phyloP scores from a whole-genome alignment of 2,797 vertebrate species.

The Urocyon cinereoargenteus region DNA sequence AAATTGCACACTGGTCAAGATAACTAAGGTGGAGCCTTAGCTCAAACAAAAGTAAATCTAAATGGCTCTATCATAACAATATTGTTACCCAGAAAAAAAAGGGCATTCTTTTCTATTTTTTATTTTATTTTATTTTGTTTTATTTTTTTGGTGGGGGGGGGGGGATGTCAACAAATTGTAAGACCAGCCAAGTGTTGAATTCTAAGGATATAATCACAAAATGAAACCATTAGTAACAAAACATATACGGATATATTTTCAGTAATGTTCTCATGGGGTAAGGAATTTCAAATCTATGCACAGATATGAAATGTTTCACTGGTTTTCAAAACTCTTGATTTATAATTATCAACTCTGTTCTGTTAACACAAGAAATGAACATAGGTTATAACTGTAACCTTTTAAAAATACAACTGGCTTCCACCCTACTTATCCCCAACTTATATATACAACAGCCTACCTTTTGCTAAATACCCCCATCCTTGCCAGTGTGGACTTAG shows the following conservation, averaged over 20 bases:
- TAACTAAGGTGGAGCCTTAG: neutral
- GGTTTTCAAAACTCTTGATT: neutral
- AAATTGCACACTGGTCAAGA: neutral
- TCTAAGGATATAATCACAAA: neutral
- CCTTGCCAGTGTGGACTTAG: neutral
- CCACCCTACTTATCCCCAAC: neutral
- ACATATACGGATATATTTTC: neutral
- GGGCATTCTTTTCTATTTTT: rapidly evolving
- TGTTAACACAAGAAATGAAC: neutral
- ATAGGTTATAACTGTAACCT: neutral
- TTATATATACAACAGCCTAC: neutral
- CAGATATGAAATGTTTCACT: neutral
- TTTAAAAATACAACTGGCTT: neutral
- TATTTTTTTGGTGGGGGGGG: no score
- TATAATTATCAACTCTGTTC: neutral
- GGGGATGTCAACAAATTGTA: neutral
- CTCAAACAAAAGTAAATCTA: neutral
- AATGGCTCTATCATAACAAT: neutral
- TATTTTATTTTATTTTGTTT: neutral
- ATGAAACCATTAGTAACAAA: neutral
- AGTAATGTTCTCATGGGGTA: neutral
- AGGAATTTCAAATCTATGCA: neutral
- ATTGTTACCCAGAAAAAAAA: neutral
- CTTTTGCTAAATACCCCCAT: neutral
- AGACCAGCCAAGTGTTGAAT: neutral